A percentile compares a stretch with the other conserved stretches of the same genome.
These are phyloP conservation scores for Trogon surrucura DNA, from an alignment of 2,113 vertebrate species.

Conservation along the genomic window DNA sequence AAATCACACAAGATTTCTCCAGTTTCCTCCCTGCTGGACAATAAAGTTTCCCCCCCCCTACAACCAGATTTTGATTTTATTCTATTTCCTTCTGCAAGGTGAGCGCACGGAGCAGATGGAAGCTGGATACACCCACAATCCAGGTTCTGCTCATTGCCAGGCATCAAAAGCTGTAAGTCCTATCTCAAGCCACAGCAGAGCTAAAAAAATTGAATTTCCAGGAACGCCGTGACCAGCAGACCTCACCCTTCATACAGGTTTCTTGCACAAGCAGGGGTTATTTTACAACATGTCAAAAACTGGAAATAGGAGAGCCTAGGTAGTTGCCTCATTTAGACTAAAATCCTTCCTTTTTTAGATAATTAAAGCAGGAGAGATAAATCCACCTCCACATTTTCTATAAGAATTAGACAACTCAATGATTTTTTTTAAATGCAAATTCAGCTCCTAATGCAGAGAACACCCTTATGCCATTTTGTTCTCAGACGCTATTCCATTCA, in stretches of 20 bases:
- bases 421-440: not conserved
- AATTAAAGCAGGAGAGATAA: not conserved
- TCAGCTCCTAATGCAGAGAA: not conserved
- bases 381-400: not conserved
- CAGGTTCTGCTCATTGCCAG: not conserved
- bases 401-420: not conserved
- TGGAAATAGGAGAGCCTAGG: not conserved
- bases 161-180: not conserved
- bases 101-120: not conserved
- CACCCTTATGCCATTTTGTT: rapidly evolving
- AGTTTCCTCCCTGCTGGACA: not conserved
- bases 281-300: not conserved
- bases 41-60: rapidly evolving
- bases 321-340: not conserved
- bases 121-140: too few relatives aligned
- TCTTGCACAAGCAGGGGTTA: not conserved
- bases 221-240: not conserved
- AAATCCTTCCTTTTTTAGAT: not conserved
- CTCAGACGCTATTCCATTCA: not conserved
- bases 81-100: not conserved
- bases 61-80: not conserved
- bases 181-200: not conserved
- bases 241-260: not conserved
- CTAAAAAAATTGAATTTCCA: not conserved
- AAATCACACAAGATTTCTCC: not conserved